Evolutionary conservation across 2,113 vertebrate genomes (phyloP).

Genomic region (Orycteropus afer): DNA sequence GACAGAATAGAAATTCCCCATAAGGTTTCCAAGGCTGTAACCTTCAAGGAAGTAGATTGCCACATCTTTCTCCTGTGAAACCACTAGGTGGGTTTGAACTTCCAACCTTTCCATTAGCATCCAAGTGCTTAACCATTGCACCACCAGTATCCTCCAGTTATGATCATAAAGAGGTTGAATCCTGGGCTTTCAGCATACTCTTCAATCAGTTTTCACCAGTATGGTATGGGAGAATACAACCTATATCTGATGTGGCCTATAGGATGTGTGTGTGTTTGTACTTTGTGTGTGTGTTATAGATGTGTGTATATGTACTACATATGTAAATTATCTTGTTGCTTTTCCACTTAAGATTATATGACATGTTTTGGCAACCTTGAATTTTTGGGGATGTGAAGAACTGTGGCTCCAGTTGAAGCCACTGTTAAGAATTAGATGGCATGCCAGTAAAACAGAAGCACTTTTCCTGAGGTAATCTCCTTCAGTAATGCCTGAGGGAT

Average conservation of each 20-base stretch:
- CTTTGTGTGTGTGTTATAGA: no score
- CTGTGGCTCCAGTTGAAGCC: constrained; percentile 54
- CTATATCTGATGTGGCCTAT: not conserved
- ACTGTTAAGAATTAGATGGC: constrained; percentile 3
- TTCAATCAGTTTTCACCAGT: not conserved
- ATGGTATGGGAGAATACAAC: not conserved
- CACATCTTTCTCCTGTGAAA: not conserved
- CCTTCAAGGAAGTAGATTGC: not conserved
- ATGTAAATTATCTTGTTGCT: not conserved
- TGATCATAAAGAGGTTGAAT: not conserved
- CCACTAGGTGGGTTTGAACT: not conserved
- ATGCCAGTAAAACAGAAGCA: constrained; percentile 52
- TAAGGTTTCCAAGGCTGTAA: not conserved
- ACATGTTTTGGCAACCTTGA: not conserved
- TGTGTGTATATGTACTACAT: not conserved
- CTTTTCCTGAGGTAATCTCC: constrained; percentile 51
- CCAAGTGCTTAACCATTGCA: not conserved
- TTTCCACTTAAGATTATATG: not conserved
- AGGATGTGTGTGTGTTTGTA: accelerated
- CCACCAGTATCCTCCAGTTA: not conserved
- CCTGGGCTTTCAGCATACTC: accelerated
- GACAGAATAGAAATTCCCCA: not conserved
- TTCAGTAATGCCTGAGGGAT: constrained; percentile 56
- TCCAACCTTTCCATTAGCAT: not conserved
- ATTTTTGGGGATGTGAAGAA: not conserved